A percentile compares a stretch with the other conserved stretches of the same genome.
phyloP scores from a whole-genome alignment of 2,797 vertebrate genomes.

The Odontamblyopus lacepedii region DNA sequence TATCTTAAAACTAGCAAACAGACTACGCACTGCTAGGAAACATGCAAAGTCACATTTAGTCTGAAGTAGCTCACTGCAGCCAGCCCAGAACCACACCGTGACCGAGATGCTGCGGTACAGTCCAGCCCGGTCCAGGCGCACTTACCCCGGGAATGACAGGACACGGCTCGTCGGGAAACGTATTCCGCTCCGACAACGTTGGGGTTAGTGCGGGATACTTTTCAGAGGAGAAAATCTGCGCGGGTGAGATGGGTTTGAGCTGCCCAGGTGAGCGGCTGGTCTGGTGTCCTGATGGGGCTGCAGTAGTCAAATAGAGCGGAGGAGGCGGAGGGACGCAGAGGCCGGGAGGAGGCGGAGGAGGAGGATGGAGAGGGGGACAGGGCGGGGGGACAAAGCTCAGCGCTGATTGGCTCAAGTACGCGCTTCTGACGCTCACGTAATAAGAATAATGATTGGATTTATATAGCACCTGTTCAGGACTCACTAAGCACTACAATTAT shows the following conservation, averaged over 20 bases:
- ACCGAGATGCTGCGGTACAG: slow-evolving; percentile 48
- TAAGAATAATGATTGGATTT: no score
- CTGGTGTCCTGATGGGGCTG: slow-evolving; percentile 36
- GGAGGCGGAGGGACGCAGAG: slow-evolving; percentile 16
- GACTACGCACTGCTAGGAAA: no score
- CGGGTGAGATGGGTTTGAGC: not conserved
- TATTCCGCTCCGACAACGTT: slow-evolving; percentile 41
- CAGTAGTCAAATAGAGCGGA: slow-evolving; percentile 35
- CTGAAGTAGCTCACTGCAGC: slow-evolving; percentile 3
- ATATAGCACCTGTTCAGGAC: no score
- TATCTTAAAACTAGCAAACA: not conserved
- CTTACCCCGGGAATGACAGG: slow-evolving; percentile 59
- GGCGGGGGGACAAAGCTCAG: slow-evolving; percentile 33
- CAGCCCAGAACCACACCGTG: slow-evolving; percentile 23
- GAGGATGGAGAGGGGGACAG: not conserved
- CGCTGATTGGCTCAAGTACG: slow-evolving; percentile 71
- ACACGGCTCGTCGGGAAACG: slow-evolving; percentile 39
- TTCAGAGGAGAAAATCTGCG: slow-evolving; percentile 50
- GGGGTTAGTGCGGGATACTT: slow-evolving; percentile 42
- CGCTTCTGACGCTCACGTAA: not conserved
- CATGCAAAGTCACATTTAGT: not conserved
- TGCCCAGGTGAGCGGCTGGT: slow-evolving; percentile 32
- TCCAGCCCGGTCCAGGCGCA: slow-evolving; percentile 44
- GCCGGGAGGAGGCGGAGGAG: slow-evolving; percentile 21
- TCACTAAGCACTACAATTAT: no score